Conservation (phyloP, 2,797 vertebrate genomes). For the Euthynnus affinis region DNA sequence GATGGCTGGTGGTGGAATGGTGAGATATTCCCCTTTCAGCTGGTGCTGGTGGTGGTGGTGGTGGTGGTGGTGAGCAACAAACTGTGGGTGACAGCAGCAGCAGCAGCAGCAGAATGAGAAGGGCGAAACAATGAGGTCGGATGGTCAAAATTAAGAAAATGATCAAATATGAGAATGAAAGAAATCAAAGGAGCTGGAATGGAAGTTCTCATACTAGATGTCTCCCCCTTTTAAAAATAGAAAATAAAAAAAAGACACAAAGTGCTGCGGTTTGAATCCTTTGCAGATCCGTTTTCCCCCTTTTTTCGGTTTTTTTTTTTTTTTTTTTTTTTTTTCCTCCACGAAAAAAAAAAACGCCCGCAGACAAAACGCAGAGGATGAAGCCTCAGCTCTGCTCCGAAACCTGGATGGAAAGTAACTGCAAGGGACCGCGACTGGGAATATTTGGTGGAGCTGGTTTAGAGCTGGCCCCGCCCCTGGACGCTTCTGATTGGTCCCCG, state of each 20-base stretch:
- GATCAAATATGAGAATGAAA: slow-evolving; percentile 75
- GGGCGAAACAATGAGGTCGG: slow-evolving; percentile 71
- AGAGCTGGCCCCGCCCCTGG: slow-evolving; percentile 75
- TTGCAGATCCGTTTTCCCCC: slow-evolving; percentile 67
- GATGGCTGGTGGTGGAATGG: slow-evolving; percentile 57
- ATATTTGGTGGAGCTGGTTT: slow-evolving; percentile 80
- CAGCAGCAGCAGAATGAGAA: slow-evolving; percentile 64
- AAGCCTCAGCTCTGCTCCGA: slow-evolving; percentile 63
- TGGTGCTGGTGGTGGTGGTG: slow-evolving; percentile 47
- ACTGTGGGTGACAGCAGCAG: slow-evolving; percentile 72
- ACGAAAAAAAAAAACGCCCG: slow-evolving; percentile 43
- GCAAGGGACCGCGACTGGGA: slow-evolving; percentile 71
- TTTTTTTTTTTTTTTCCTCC: no score
- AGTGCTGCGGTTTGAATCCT: slow-evolving; percentile 64
- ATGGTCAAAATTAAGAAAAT: slow-evolving; percentile 74
- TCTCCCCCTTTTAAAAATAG: slow-evolving; percentile 27
- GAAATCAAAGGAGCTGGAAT: slow-evolving; percentile 79
- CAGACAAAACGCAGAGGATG: slow-evolving; percentile 48
- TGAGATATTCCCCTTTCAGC: slow-evolving; percentile 73
- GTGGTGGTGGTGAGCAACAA: slow-evolving; percentile 58
- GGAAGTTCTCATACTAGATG: slow-evolving; percentile 83
- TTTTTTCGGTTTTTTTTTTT: no score
- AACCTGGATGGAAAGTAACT: slow-evolving; percentile 82
- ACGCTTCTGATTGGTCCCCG: slow-evolving; percentile 80
- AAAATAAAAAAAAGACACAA: slow-evolving; percentile 43